A percentile compares a stretch with the other conserved stretches of the same genome.
Conservation (phyloP, 1,140 invertebrate species). For the Leptopilina clavipes region DNA sequence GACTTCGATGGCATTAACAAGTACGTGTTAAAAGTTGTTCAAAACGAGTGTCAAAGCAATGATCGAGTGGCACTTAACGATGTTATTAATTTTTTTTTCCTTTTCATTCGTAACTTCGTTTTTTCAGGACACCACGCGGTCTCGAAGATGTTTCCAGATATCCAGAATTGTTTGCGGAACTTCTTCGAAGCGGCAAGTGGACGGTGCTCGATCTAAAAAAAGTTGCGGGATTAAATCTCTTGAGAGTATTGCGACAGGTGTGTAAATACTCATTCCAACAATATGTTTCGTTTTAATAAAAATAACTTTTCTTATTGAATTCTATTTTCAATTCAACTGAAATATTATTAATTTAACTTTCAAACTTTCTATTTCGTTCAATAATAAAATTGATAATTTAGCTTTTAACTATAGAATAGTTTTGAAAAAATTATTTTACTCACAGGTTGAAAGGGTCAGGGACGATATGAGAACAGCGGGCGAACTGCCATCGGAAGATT, state of each 20-base stretch:
- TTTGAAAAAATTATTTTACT: slow-evolving; percentile 1
- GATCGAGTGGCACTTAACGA: not conserved
- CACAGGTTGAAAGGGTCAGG: slow-evolving; percentile 68
- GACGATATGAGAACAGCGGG: slow-evolving; percentile 74
- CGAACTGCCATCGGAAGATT: slow-evolving; percentile 73
- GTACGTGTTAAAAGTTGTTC: slow-evolving; percentile 65
- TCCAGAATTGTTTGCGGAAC: slow-evolving; percentile 88
- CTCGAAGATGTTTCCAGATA: slow-evolving; percentile 94
- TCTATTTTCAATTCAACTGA: too few species aligned
- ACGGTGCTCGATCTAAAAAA: slow-evolving; percentile 89
- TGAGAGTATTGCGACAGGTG: slow-evolving; percentile 81
- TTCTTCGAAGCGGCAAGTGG: slow-evolving; percentile 88
- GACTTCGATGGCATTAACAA: slow-evolving; percentile 78
- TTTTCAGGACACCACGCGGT: slow-evolving; percentile 85
- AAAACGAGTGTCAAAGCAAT: not conserved
- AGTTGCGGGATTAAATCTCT: slow-evolving; percentile 89
- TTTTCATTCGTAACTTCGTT: slow-evolving; percentile 37
- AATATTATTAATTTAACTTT: too few species aligned
- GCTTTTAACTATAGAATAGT: too few species aligned
- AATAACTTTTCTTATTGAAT: not conserved
- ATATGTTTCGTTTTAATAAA: not conserved
- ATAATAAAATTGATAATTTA: too few species aligned
- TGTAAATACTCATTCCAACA: slow-evolving; percentile 33
- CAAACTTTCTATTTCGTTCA: too few species aligned
- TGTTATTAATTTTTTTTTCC: not conserved